These are phyloP conservation scores for Hydrotaea diabolus DNA, from an alignment of 2,888 invertebrate species.

Conservation along the genomic window DNA sequence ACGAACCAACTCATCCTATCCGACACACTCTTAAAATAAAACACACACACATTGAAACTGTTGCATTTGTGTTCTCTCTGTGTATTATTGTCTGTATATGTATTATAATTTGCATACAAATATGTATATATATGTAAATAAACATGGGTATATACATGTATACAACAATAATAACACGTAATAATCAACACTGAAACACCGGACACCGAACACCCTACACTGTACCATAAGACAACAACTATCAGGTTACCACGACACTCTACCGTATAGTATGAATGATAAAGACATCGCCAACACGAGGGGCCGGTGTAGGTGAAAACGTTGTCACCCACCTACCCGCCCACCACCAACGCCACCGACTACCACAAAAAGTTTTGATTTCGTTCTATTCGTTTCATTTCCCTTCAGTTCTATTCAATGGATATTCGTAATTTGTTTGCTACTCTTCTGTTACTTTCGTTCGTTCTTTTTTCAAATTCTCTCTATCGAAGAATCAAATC, in stretches of 20 bases:
- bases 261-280: too few relatives aligned
- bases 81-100: slow-evolving; percentile 74
- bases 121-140: slow-evolving; percentile 14
- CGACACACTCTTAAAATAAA: too few relatives aligned
- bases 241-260: background rate
- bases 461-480: slow-evolving; percentile 6
- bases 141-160: slow-evolving; percentile 25
- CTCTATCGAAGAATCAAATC: slow-evolving; percentile 38
- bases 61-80: slow-evolving; percentile 73
- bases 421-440: slow-evolving; percentile 15
- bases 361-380: slow-evolving; percentile 13
- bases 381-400: slow-evolving; percentile 33
- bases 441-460: slow-evolving; percentile 28
- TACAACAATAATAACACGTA: slow-evolving; percentile 13
- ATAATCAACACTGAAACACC: background rate
- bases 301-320: background rate
- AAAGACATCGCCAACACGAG: background rate
- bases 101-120: slow-evolving; percentile 52
- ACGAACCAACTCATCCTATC: slow-evolving; percentile 67
- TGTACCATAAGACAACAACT: background rate
- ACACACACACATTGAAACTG: slow-evolving; percentile 72
- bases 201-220: slow-evolving; percentile 8
- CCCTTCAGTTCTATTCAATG: slow-evolving; percentile 17
- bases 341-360: background rate
- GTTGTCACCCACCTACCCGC: too few relatives aligned